Evolutionary conservation across 2,113 vertebrate genomes (phyloP).

Genomic region (Catharus minimus): DNA sequence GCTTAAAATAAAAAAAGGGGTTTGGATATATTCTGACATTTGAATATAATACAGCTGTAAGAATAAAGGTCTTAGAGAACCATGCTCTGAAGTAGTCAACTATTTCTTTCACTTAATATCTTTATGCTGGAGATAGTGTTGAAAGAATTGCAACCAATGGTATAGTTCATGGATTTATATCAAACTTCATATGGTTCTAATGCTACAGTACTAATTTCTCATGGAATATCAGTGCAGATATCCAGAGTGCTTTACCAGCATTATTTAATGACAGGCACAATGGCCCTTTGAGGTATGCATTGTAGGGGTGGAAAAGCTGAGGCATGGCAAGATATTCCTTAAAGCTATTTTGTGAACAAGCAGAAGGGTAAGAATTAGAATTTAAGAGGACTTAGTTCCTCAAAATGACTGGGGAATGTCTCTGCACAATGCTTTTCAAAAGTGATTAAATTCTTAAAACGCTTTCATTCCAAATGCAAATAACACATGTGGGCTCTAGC

Average conservation of each 20-base stretch:
- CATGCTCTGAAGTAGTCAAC: slow-evolving; percentile 39
- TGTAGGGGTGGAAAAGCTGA: slow-evolving; percentile 49
- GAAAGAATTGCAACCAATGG: slow-evolving; percentile 49
- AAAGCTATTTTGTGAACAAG: slow-evolving; percentile 50
- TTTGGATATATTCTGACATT: slow-evolving; percentile 58
- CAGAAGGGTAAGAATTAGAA: slow-evolving; percentile 47
- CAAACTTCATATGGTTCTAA: neutral
- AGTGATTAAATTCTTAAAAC: slow-evolving; percentile 54
- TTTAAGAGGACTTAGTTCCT: slow-evolving; percentile 48
- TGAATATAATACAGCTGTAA: slow-evolving; percentile 59
- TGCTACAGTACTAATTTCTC: neutral
- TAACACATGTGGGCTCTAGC: neutral
- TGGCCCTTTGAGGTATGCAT: slow-evolving; percentile 32
- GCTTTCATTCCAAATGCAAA: slow-evolving; percentile 47
- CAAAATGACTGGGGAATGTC: neutral
- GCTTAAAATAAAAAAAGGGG: slow-evolving; percentile 55
- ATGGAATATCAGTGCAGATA: slow-evolving; percentile 4
- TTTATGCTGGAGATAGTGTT: slow-evolving; percentile 43
- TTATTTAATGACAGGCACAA: slow-evolving; percentile 56
- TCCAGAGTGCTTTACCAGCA: slow-evolving; percentile 52
- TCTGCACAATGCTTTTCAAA: slow-evolving; percentile 40
- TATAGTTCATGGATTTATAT: slow-evolving; percentile 51
- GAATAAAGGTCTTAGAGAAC: slow-evolving; percentile 52
- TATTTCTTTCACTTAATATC: slow-evolving; percentile 35
- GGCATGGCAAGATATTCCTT: slow-evolving; percentile 2